These are phyloP conservation scores for Protobothrops flavoviridis DNA, from an alignment of 2,113 vertebrate genomes.

Conservation along the genomic window DNA sequence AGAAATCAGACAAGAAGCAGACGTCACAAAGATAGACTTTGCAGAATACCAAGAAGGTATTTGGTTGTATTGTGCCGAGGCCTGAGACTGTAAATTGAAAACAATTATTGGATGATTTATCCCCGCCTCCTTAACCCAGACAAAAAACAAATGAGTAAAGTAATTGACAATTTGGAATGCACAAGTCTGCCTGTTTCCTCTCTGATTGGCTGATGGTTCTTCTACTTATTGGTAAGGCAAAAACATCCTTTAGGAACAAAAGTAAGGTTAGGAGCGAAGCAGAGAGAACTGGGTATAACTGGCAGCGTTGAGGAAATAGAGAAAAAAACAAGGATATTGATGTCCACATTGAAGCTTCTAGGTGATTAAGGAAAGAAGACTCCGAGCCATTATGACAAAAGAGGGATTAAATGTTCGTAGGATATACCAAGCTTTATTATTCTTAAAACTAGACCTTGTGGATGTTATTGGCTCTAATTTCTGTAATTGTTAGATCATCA, in stretches of 20 bases:
- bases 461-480: background rate
- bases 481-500: background rate
- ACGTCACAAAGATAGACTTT: background rate
- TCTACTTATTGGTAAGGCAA: background rate
- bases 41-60: background rate
- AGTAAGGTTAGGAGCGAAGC: background rate
- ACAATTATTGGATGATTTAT: background rate
- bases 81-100: background rate
- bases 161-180: background rate
- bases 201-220: background rate
- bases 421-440: background rate
- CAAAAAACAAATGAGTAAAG: background rate
- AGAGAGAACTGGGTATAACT: background rate
- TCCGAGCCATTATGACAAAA: background rate
- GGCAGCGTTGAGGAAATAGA: background rate
- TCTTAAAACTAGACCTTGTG: background rate
- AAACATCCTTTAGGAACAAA: background rate
- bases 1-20: background rate
- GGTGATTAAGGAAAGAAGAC: background rate
- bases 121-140: background rate
- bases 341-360: background rate
- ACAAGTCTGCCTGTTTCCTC: background rate
- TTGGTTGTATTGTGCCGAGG: background rate
- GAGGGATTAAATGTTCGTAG: background rate
- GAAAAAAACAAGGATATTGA: background rate